These are phyloP conservation scores for Dendrolimus punctatus DNA, from an alignment of 1,140 invertebrate genomes.

Conservation along the genomic window DNA sequence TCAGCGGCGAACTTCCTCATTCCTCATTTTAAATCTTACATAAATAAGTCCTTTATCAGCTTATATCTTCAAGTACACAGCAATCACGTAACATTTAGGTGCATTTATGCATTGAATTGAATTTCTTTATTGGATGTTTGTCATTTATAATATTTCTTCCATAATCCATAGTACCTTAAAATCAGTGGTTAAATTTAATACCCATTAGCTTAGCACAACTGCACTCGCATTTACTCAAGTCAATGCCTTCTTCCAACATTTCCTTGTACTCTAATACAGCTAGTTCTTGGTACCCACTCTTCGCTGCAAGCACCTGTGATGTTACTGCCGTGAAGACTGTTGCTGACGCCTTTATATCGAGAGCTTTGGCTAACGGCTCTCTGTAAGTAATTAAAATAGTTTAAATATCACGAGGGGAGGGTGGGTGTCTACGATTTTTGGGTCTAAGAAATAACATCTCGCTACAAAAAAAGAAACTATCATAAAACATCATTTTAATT, in stretches of 20 bases:
- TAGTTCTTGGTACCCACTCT: slow-evolving; percentile 39
- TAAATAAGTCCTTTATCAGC: no score
- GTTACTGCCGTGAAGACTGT: slow-evolving; percentile 52
- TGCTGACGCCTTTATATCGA: slow-evolving; percentile 28
- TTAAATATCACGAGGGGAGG: no score
- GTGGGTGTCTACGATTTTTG: no score
- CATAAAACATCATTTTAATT: no score
- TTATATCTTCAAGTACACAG: no score
- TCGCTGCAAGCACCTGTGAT: slow-evolving; percentile 48
- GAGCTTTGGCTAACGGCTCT: slow-evolving; percentile 30
- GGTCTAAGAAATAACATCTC: no score
- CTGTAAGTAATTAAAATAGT: slow-evolving; percentile 23
- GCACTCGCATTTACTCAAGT: slow-evolving; percentile 24
- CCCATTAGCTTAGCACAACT: slow-evolving; percentile 36
- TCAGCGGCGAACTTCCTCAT: no score
- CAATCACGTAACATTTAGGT: no score
- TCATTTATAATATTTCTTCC: neutral
- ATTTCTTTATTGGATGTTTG: neutral
- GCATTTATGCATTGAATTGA: no score
- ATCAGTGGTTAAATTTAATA: slow-evolving; percentile 8
- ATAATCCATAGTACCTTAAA: neutral
- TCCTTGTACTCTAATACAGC: slow-evolving; percentile 30
- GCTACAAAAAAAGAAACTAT: no score
- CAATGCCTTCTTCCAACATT: slow-evolving; percentile 35
- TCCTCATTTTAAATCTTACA: no score